Percentiles rank a stretch among this genome's conserved stretches.
phyloP scores from a whole-genome alignment of 2,797 vertebrate genomes.

The Enteromius radiatus region DNA sequence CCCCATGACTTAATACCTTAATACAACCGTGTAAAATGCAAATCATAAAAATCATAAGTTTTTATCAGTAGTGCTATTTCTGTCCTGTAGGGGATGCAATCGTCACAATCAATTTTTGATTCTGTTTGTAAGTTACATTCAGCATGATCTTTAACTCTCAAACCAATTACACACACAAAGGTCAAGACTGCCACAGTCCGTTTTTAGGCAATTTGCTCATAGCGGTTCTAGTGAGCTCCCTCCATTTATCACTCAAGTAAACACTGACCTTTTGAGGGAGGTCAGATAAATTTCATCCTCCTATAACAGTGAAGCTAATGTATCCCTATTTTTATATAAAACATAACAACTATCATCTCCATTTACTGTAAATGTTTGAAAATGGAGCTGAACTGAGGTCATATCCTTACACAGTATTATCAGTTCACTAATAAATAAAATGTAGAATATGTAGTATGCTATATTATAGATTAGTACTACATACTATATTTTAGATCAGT shows the following conservation, averaged over 20 bases:
- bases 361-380: not conserved
- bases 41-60: not conserved
- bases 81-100: constrained; percentile 29
- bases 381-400: not conserved
- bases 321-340: not conserved
- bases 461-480: too few species aligned
- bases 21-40: not conserved
- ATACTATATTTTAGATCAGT: not conserved
- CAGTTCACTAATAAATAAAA: not conserved
- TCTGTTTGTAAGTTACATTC: constrained; percentile 9
- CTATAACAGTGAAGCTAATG: not conserved
- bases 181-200: constrained; percentile 6
- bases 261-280: not conserved
- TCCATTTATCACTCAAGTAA: constrained; percentile 22
- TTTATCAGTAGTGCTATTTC: not conserved
- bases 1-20: not conserved
- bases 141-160: constrained; percentile 20
- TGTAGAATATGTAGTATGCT: not conserved
- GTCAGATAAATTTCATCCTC: not conserved
- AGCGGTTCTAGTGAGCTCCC: not conserved
- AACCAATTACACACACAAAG: constrained; percentile 33
- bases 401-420: not conserved
- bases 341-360: not conserved
- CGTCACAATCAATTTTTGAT: not conserved
- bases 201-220: constrained; percentile 32